Evolutionary conservation across 2,797 vertebrate species (phyloP).

Genomic region (Poliocrania exsul): DNA sequence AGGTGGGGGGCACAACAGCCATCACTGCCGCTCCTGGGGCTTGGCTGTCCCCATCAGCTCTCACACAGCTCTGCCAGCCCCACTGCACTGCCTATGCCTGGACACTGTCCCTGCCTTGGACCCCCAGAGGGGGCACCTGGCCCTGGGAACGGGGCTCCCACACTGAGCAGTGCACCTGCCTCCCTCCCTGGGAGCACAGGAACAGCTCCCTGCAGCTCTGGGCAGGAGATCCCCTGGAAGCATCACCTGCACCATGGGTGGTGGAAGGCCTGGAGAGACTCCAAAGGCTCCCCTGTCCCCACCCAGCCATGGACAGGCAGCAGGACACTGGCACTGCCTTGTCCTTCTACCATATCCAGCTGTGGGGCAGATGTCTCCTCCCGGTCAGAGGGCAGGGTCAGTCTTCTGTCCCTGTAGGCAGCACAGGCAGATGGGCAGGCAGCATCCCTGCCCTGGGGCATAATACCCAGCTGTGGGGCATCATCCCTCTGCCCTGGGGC

Average conservation of each 20-base stretch:
- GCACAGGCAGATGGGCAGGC: background rate
- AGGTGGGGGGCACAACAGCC: background rate
- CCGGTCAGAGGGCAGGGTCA: background rate
- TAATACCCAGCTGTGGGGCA: background rate
- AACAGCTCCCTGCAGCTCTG: background rate
- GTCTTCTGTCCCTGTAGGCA: background rate
- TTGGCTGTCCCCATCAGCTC: background rate
- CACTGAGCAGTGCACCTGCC: fast-evolving
- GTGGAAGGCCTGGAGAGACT: background rate
- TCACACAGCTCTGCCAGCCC: background rate
- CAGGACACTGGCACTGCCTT: background rate
- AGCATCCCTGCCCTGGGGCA: background rate
- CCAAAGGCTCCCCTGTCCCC: background rate
- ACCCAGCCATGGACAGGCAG: background rate
- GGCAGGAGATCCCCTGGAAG: background rate
- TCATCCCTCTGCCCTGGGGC: fast-evolving
- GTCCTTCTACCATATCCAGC: background rate
- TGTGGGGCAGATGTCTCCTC: background rate
- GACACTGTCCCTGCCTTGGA: fast-evolving
- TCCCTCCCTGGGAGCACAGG: background rate
- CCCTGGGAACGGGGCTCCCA: background rate
- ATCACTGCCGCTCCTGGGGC: background rate
- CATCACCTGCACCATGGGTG: background rate
- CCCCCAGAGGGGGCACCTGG: background rate
- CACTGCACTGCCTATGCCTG: background rate